phyloP scores from a whole-genome alignment of 2,888 invertebrate species.

The Polylopha cassiicola region DNA sequence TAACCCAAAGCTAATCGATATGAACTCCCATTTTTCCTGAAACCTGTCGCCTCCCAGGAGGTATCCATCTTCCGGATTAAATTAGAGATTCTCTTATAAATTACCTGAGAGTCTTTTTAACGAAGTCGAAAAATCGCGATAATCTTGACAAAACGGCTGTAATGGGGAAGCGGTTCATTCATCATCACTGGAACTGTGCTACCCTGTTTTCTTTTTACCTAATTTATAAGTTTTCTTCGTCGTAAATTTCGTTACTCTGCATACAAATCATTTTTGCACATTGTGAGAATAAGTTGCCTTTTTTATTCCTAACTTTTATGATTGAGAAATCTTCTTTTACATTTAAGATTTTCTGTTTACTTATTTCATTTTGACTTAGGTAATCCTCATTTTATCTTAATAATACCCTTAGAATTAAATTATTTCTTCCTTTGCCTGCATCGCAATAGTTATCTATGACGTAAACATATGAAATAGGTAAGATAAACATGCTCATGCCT shows the following conservation, averaged over 20 bases:
- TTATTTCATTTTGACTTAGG: too few relatives aligned
- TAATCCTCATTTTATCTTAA: too few relatives aligned
- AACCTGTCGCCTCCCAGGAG: constrained; percentile 2
- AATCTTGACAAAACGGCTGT: constrained; percentile 16
- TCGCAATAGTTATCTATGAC: too few relatives aligned
- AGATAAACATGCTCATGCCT: too few relatives aligned
- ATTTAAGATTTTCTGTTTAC: too few relatives aligned
- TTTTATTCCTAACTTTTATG: too few relatives aligned
- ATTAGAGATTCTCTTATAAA: constrained; percentile 21
- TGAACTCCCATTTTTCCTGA: constrained; percentile 14
- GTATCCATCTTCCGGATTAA: constrained; percentile 18
- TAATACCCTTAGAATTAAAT: too few relatives aligned
- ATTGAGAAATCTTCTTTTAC: too few relatives aligned
- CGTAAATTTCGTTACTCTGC: constrained; percentile 8
- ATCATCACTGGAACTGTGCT: neutral
- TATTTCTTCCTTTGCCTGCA: too few relatives aligned
- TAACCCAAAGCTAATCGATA: constrained; percentile 32
- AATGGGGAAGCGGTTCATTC: too few relatives aligned
- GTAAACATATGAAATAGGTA: too few relatives aligned
- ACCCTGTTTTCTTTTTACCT: constrained; percentile 4
- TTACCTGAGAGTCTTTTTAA: constrained; percentile 16
- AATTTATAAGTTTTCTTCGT: constrained; percentile 9
- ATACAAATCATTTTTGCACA: constrained; percentile 5
- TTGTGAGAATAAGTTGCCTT: constrained; percentile 5
- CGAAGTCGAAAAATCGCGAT: constrained; percentile 12